These are phyloP conservation scores for Malacosoma neustria DNA, from an alignment of 2,888 invertebrate species.

Conservation along the genomic window DNA sequence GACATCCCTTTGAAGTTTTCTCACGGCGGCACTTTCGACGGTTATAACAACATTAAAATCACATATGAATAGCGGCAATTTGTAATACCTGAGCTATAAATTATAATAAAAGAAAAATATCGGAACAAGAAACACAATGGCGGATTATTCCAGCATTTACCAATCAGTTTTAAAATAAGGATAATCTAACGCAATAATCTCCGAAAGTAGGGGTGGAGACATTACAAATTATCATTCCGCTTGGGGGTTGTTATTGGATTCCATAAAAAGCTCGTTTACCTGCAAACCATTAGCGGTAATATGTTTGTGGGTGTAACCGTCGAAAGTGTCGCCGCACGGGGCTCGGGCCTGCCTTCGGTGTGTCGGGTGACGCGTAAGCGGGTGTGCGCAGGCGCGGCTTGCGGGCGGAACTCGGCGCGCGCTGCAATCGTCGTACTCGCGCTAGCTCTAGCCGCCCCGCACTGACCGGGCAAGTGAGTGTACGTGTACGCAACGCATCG, in stretches of 20 bases:
- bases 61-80: too few species aligned
- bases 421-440: slow-evolving; percentile 51
- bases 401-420: slow-evolving; percentile 43
- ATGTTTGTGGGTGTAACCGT: slow-evolving; percentile 12
- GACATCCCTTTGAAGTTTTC: slow-evolving; percentile 25
- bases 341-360: not conserved
- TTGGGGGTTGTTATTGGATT: not conserved
- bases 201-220: not conserved
- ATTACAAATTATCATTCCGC: not conserved
- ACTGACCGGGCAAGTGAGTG: slow-evolving; percentile 71
- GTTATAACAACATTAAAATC: too few species aligned
- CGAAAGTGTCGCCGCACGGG: not conserved
- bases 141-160: too few species aligned
- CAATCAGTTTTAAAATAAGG: too few species aligned
- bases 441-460: slow-evolving; percentile 60
- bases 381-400: slow-evolving; percentile 23
- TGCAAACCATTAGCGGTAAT: not conserved
- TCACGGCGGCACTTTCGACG: slow-evolving; percentile 25
- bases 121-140: too few species aligned
- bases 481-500: slow-evolving; percentile 13
- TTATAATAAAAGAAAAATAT: too few species aligned
- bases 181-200: too few species aligned
- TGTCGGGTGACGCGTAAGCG: slow-evolving; percentile 13
- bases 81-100: too few species aligned
- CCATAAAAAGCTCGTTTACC: not conserved